phyloP scores from a whole-genome alignment of 2,797 vertebrate species.

The Gymnothorax reevesii region DNA sequence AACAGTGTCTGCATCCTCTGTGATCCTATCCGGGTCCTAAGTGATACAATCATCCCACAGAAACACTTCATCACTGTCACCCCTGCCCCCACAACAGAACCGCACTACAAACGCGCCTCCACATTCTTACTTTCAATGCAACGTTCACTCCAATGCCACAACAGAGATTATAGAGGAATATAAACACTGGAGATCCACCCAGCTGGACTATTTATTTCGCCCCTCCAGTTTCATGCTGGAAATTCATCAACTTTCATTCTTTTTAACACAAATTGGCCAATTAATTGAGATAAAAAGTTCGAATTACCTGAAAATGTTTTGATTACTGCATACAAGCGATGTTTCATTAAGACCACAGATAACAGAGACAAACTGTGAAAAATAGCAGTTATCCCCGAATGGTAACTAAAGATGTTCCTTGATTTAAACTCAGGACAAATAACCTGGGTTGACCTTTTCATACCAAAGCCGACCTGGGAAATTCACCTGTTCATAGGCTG shows the following conservation, averaged over 20 bases:
- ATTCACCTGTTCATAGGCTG: too few species aligned
- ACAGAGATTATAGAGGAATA: neutral
- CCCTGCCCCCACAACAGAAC: slow-evolving; percentile 67
- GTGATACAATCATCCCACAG: slow-evolving; percentile 68
- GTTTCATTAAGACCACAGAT: too few species aligned
- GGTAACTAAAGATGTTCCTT: too few species aligned
- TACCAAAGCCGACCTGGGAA: too few species aligned
- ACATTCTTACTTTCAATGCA: slow-evolving; percentile 48
- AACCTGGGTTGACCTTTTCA: too few species aligned
- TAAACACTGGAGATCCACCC: neutral
- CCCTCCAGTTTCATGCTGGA: neutral
- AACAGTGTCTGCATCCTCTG: slow-evolving; percentile 54
- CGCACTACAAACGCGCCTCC: slow-evolving; percentile 56
- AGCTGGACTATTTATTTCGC: neutral
- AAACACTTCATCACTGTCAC: slow-evolving; percentile 75
- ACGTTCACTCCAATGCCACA: neutral
- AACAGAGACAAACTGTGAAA: too few species aligned
- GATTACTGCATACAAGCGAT: too few species aligned
- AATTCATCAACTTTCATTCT: neutral
- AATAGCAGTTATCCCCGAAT: too few species aligned
- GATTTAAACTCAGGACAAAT: too few species aligned
- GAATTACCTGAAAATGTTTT: neutral
- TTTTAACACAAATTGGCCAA: neutral
- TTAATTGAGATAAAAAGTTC: neutral
- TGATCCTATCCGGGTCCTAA: slow-evolving; percentile 67